Base-by-base conservation (phyloP, 2,797 vertebrate genomes). In the Thunnus albacares region DNA sequence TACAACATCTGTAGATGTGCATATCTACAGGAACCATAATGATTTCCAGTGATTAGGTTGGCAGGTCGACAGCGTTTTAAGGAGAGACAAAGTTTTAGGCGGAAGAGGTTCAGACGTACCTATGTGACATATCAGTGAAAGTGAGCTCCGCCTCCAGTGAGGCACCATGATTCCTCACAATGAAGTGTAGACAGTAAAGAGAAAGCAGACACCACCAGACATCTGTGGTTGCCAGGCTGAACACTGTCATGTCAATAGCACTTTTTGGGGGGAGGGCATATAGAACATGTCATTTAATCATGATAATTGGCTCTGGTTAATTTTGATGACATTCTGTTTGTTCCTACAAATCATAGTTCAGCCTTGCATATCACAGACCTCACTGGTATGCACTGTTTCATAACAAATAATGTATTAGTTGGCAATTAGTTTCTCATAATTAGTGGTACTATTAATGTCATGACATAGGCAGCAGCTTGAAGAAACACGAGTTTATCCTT, bases 131-230 rank as follows among this genome's bases (percentile, higher is more conserved):
- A 33, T 51, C 56, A 35, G 57, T 22, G 17, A 73, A 26, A 62
- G 41, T 41, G 28, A 15, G 7, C 30, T 51, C 55, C 3, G 5
- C 28, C 26, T 75, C 30, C 43, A 26, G 15, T 4, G 17, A 67
- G 26, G 15, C 12, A 52, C 59, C 45, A 6, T 15, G 58, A 75
- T 30, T 47, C 28, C 66, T 55, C 43, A 13, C 13, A 13, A 15
- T 59, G 33, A 52, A 45, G n/a, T 45, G 53, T 38, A n/a, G 20
- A 56, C 15, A 12, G 62, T 22, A 62, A 67, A 71, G n/a, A 71
- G 28, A 57, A 60, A 76, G 2, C 35, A 59, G 59, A 63, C 9
- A 57, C 17, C 62, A 60, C 35, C 49, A 33, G 33, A 18, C 30
- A 30, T 41, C 53, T 26, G 30, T 43, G 26, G 3, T 55, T 41